Evolutionary conservation across 2,888 invertebrate species (phyloP), one percentile per base, ranked within the genome.

Genomic region (Panopea generosa): DNA sequence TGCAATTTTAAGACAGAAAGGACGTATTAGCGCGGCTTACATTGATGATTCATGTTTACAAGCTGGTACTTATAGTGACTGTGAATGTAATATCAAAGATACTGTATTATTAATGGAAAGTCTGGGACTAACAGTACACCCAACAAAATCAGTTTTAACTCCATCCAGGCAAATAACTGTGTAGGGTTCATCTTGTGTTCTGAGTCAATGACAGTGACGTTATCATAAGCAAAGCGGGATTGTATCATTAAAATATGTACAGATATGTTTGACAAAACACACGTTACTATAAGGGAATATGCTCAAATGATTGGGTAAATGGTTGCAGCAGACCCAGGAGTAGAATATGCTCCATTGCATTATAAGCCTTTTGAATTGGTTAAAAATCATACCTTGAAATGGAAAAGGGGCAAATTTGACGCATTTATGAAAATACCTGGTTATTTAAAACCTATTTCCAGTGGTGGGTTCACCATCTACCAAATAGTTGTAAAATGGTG

Each of bases 111-210:
- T 68, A 27, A 56, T 84, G 33, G 77, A 73, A 20, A 43, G 55
- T 29, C 50, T 82, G 52, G 84, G 84, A 9, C 71, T 82, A 20
- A 68, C 60, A 11, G 59, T 84, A 16, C 59, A 84, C 49, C 65
- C 63, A 29, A 49, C 68, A 2, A 82, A 82, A 62, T 82, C 84
- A 11, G 62, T 69, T n/a, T 59, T 78, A 16, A 20, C 40, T 11
- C 76, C 81, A 0, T 53, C 63, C 26, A 61, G 76, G 63, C 47
- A 72, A 38, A 73, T 82, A 20, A 52, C 59, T 20, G 81, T 78
- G 43, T 43, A 77, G 74, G 78, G 4, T 84, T 83, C 62, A 14
- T 69, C 4, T 43, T 84, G 11, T 69, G 81, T 47, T 81, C 81
- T 29, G 26, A 20, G 29, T 61, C 75, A 27, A 75, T 75, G 75